Conservation (phyloP, 2,113 vertebrate genomes). For the Dicaeum eximium region DNA sequence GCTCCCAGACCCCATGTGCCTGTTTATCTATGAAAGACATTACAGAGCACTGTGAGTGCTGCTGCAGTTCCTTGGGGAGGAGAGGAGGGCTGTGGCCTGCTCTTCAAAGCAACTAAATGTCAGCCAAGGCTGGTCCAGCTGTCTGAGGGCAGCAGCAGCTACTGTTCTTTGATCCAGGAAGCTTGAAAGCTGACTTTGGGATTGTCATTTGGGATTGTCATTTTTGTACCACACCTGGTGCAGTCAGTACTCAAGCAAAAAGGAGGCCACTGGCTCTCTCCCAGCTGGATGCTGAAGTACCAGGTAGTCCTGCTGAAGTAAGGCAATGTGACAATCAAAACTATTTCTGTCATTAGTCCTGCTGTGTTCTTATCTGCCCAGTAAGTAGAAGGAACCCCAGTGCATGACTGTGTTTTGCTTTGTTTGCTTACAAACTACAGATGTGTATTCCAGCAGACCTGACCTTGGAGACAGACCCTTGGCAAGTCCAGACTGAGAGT, state of each 20-base stretch:
- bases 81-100: neutral
- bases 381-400: neutral
- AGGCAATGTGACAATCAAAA: neutral
- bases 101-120: neutral
- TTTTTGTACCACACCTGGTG: neutral
- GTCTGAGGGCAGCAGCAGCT: neutral
- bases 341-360: neutral
- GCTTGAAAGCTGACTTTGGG: neutral
- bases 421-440: neutral
- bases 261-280: neutral
- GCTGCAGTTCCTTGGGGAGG: fast-evolving
- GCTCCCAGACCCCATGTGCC: neutral
- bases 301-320: neutral
- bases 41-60: fast-evolving
- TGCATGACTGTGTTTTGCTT: neutral
- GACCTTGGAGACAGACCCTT: neutral
- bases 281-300: neutral
- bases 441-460: neutral
- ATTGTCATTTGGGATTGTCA: neutral
- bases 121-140: neutral
- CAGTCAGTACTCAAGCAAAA: fast-evolving
- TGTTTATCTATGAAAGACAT: neutral
- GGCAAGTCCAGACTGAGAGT: neutral
- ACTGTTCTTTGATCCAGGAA: neutral
- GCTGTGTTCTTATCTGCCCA: neutral